A percentile compares a stretch with the other conserved stretches of the same genome.
Conservation (phyloP, 53 echinoderm and acorn worm species). For the Pentamera pediparva region DNA sequence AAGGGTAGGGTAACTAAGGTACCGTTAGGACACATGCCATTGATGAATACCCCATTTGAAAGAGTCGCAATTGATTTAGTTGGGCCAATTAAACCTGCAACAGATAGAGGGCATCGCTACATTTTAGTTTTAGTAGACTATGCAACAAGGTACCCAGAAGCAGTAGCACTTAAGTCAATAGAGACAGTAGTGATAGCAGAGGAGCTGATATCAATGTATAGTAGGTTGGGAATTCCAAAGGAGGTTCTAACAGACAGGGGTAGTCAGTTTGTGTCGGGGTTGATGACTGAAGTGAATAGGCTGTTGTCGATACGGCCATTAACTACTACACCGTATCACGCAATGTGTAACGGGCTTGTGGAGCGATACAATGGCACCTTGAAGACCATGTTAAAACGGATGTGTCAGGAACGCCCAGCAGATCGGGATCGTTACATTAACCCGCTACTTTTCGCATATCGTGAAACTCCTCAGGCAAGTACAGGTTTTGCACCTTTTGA, state of each 20-base stretch:
- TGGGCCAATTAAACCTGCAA: constrained; percentile 42
- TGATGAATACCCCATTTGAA: constrained; percentile 26
- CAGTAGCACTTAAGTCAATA: constrained; percentile 40
- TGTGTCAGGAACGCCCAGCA: constrained; percentile 5
- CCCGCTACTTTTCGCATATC: no score
- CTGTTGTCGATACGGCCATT: constrained; percentile 36
- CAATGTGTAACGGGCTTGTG: constrained; percentile 15
- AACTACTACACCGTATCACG: constrained; percentile 15
- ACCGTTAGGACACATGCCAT: constrained; percentile 18
- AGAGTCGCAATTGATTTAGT: constrained; percentile 41
- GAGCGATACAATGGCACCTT: constrained; percentile 23
- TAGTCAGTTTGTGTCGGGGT: constrained; percentile 42
- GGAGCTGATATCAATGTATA: constrained; percentile 36
- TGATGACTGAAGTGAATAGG: constrained; percentile 45
- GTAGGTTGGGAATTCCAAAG: constrained; percentile 39
- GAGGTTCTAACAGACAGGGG: constrained; percentile 44
- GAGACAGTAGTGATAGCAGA: constrained; percentile 39
- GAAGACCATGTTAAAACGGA: constrained; percentile 18
- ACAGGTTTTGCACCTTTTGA: constrained; percentile 11
- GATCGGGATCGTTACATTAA: constrained; percentile 22
- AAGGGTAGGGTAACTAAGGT: constrained; percentile 47
- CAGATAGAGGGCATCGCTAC: constrained; percentile 28
- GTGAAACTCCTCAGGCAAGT: constrained; percentile 1
- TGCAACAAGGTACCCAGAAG: constrained; percentile 32
- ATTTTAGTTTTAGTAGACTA: constrained; percentile 38